A percentile compares a stretch with the other conserved stretches of the same genome.
Evolutionary conservation across 2,113 vertebrate genomes (phyloP).

Genomic region (Coracopsis vasa): DNA sequence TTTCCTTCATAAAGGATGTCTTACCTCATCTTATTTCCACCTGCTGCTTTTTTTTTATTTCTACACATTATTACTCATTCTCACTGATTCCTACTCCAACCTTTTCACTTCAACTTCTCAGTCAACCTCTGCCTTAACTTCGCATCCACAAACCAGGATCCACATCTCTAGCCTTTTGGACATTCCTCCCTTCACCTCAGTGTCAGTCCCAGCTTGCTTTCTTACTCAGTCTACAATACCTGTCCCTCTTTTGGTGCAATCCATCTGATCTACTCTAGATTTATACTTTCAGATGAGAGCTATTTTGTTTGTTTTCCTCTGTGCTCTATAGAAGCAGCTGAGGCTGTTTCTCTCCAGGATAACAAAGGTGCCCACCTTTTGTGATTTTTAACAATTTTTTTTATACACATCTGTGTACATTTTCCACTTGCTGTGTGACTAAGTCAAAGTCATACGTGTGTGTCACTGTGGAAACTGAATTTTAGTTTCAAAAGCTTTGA

Average conservation of each 20-base stretch:
- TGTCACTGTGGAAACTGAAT: neutral
- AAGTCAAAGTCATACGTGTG: neutral
- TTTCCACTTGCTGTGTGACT: neutral
- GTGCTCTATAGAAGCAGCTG: neutral
- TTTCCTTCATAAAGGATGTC: neutral
- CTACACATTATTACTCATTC: neutral
- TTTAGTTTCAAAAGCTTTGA: neutral
- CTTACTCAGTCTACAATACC: neutral
- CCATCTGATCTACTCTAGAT: neutral
- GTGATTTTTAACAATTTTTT: neutral
- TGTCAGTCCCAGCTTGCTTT: neutral
- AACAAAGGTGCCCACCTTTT: neutral
- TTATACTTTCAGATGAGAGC: neutral
- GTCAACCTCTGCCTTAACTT: neutral
- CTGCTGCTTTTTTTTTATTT: neutral
- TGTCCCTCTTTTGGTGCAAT: neutral
- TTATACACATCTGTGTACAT: accelerated
- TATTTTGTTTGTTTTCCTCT: neutral
- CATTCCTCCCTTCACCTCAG: neutral
- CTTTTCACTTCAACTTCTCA: neutral
- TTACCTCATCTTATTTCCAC: neutral
- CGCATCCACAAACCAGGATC: neutral
- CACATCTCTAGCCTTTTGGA: neutral
- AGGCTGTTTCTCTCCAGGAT: neutral
- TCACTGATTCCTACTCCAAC: neutral